Evolutionary conservation across 2,113 vertebrate species (phyloP), one percentile per base, ranked within the genome.

Genomic region (Aythya baeri): DNA sequence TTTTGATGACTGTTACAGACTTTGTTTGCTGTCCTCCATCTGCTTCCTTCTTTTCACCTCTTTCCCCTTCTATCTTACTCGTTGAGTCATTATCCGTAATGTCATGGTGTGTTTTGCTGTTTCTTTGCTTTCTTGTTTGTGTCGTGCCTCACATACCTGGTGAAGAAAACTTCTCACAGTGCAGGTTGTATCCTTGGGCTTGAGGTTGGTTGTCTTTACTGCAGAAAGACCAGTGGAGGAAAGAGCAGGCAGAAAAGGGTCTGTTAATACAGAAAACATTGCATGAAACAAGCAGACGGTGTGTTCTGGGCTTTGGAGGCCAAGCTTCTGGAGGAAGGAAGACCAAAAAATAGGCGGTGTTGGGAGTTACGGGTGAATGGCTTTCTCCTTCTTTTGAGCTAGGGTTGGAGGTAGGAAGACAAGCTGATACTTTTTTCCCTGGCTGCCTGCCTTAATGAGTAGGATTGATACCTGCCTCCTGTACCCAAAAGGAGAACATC

Each of bases 261-360:
- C 49, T 59, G 27, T 25, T 15, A 17, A 12, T 29, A 7, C 8
- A 10, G 11, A 31, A 2, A 36, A 44, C 0, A 0, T 25, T 22
- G 74, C 1, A 0, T 16, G 26, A 31, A 74, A 32, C 25, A 29
- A 7, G 14, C 0, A 2, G 18, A 3, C 2, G 1, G 11, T 4
- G 5, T 62, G 3, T 14, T 63, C 16, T 70, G 55, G 4, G 0
- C 26, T 43, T 43, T 6, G 20, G 38, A 77, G 22, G 34, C 14
- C 20, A 52, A 13, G 65, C 38, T 91, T 7, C 61, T 62, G 73
- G 43, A 74, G 63, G 67, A 68, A 27, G 26, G 29, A 43, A 17
- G 31, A 63, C 25, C 38, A 3, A 8, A 6, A 34, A 8, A 3
- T 18, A 46, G n/a, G 34, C 73, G 9, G 29, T 21, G 29, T 61